phyloP scores from a whole-genome alignment of 2,113 vertebrate genomes.

The Coptodon rendalli region DNA sequence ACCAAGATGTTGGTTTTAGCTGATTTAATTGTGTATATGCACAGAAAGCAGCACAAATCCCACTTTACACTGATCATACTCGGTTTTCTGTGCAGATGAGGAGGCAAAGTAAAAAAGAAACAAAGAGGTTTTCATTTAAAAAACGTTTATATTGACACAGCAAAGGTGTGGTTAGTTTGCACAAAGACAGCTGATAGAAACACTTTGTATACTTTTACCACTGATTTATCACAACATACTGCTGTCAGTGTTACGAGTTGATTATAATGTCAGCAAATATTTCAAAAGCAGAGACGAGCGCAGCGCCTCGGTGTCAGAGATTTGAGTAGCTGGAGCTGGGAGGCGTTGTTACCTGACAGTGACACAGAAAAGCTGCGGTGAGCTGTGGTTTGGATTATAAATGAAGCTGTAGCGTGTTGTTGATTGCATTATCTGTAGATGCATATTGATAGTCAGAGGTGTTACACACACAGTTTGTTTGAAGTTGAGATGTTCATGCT shows the following conservation, averaged over 20 bases:
- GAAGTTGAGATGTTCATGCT: neutral
- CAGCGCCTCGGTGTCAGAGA: rapidly evolving
- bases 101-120: neutral
- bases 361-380: neutral
- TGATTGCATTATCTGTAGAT: neutral
- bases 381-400: neutral
- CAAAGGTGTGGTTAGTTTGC: neutral
- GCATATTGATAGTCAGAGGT: neutral
- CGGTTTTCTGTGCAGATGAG: rapidly evolving
- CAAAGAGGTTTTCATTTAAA: neutral
- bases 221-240: neutral
- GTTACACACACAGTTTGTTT: neutral
- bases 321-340: neutral
- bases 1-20: neutral
- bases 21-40: neutral
- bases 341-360: neutral
- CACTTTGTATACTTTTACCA: neutral
- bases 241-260: neutral
- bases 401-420: neutral
- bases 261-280: neutral
- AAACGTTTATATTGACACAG: neutral
- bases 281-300: neutral
- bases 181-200: rapidly evolving
- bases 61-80: neutral
- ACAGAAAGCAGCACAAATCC: neutral